Evolutionary conservation across 2,888 invertebrate species (phyloP), one percentile per base, ranked within the genome.

Genomic region (Dione vanillae): DNA sequence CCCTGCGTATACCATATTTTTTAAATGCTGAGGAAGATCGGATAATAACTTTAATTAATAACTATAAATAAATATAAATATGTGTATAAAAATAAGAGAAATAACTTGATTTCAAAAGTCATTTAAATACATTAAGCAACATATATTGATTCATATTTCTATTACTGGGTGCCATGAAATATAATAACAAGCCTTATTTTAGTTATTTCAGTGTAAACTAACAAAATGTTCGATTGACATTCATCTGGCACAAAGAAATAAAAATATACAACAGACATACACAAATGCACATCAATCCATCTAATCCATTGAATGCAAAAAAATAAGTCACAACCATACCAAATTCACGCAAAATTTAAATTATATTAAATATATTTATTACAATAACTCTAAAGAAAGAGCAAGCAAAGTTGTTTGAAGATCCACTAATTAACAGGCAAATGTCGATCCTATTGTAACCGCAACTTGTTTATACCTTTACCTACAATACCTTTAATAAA

Each of bases 351-450:
- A 7, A 5, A 35, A 10, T 54, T 35, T 37, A 9, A 35, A n/a
- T 35, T 14, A 37, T 47, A 65, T 65, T 20, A 41, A n/a, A 20
- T 40, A 2, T 2, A 27, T 27, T 27, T 27, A 27, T 27, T 3
- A 27, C 27, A 49, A 35, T 16, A 19, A 6, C 14, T 6, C 19
- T 14, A 40, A 64, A 19, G 49, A 20, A 19, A 49, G 7, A 49
- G 9, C 49, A 14, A 14, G 12, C 20, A 51, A 51, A 47, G 9
- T 51, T 12, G 35, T 45, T 35, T 35, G 61, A 54, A 37, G 59
- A 52, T 20, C 49, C 12, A 71, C 56, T 67, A 65, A 72, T 70
- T 70, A 52, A 52, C 14, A 69, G 59, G 49, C 71, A 69, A 69
- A 16, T 27, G 40, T 47, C 49, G 49, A 54, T 52, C 54, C 64